Base-by-base conservation (phyloP, 2,113 vertebrate species). In the Gopherus evgoodei region DNA sequence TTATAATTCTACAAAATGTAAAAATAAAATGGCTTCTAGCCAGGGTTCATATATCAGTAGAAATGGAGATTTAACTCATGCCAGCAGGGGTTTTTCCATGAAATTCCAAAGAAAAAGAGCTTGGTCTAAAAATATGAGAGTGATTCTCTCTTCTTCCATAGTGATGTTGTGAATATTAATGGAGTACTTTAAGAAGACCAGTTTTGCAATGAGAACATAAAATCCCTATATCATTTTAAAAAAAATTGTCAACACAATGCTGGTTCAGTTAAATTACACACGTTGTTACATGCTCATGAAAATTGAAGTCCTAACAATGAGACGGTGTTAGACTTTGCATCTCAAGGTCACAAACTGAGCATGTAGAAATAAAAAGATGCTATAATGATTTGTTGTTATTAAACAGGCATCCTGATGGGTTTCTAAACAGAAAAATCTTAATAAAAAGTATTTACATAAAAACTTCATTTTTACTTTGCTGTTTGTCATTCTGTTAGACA, bases 161-260 rank as follows among this genome's bases (percentile, higher is more conserved):
- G 83, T 85, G 92, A 90, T 80, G 24, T 93, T 95, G 83, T 96
- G 95, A 97, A 97, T 98, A 98, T 96, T 97, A 97, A 98, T 97
- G 97, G 44, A 22, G 82, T 75, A 93, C 88, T 95, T 97, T 97
- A 97, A 93, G 95, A 87, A 93, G 91, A 85, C 59, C 42, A 89
- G 54, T 44, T 94, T 90, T 93, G 82, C 95, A 88, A 91, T 96
- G 92, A 96, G 92, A 97, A 97, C 84, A 91, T 93, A 96, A 98
- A 98, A 96, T 88, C 88, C 81, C 82, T 80, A 83, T 85, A 89
- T 96, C 95, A 93, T 97, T 50, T 16, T 5, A 90, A 90, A 97
- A 97, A 96, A 92, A 91, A 90, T 97, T 96, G 89, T 97, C 96
- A 97, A 62, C 91, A 90, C 54, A 94, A 84, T 14, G 42, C 80